Evolutionary conservation across 2,113 vertebrate species (phyloP), one percentile per base, ranked within the genome.

Genomic region (Phainopepla nitens): DNA sequence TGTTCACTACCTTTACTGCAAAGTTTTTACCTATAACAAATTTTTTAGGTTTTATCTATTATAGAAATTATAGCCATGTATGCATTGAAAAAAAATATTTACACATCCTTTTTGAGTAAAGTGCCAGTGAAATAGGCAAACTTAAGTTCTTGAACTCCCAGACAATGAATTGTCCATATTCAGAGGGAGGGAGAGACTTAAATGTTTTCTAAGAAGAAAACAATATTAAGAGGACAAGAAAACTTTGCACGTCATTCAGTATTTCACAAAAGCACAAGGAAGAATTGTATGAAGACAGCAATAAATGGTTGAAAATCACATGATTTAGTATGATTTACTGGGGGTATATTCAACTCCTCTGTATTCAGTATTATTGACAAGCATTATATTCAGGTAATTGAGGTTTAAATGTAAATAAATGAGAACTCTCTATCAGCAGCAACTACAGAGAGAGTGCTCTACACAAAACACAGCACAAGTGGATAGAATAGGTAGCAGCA

Each of bases 391-490:
- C 58, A 62, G 10, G 42, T 70, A 94, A 94, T 24, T 93, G 75
- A 91, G 80, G 68, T 73, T 85, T 91, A 91, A 95, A 91, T 80
- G 50, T 47, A 94, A 94, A 88, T 65, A 73, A 89, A 69, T 69
- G 45, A 61, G 83, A 56, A 69, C 11, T 47, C 64, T 83, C 0
- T 27, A 91, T 66, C 61, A 91, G n/a, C 73, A 89, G 61, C 61
- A 82, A 71, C 49, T 47, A 7, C 3, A 31, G 57, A 76, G 27
- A 87, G 5, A 57, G 27, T 44, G 49, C 31, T 44, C 49, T 20
- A 10, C 7, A 41, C 42, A 42, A 16, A 36, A 51, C 58, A 39
- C 45, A 75, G 75, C 81, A 62, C 24, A 36, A 85, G 62, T 2
- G 11, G 50, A 33, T 9, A 69, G 36, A 80, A 47, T 7, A 27